Evolutionary conservation across 2,113 vertebrate species (phyloP).

Genomic region (Festucalex cinctus): DNA sequence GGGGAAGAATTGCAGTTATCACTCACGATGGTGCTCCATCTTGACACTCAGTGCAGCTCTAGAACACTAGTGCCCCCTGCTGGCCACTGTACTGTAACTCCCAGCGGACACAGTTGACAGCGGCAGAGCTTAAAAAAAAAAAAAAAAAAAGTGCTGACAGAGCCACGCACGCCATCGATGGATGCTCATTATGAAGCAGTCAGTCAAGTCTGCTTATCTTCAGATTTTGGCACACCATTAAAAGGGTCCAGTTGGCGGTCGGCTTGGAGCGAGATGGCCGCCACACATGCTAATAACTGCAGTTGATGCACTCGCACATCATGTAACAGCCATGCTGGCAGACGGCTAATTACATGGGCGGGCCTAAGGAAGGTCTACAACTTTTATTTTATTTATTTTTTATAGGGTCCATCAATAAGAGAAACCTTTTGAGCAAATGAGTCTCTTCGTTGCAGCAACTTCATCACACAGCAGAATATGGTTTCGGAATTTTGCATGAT

Average conservation of each 20-base stretch:
- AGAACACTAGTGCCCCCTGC: constrained; percentile 74
- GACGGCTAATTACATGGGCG: background rate
- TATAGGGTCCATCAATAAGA: background rate
- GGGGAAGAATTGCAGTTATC: background rate
- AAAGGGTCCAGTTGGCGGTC: constrained; percentile 55
- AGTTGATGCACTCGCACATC: constrained; percentile 23
- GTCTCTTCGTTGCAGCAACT: background rate
- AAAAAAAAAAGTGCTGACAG: constrained; percentile 38
- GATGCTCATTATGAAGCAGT: constrained; percentile 62
- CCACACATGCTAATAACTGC: constrained; percentile 47
- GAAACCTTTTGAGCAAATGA: background rate
- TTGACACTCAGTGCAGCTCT: constrained; percentile 18
- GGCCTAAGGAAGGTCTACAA: background rate
- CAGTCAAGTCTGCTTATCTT: constrained; percentile 68
- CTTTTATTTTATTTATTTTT: background rate
- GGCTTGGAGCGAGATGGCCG: constrained; percentile 38
- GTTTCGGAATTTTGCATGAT: background rate
- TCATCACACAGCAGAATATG: background rate
- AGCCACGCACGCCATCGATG: constrained; percentile 47
- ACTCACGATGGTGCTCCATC: background rate
- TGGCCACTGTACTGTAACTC: constrained; percentile 25
- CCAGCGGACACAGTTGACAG: constrained; percentile 21
- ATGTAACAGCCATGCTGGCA: constrained; percentile 7
- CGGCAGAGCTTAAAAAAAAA: background rate
- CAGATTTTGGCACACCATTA: constrained; percentile 65